Evolutionary conservation across 2,113 vertebrate genomes (phyloP), one percentile per base, ranked within the genome.

Genomic region (Pseudolaguvia tuberculata): DNA sequence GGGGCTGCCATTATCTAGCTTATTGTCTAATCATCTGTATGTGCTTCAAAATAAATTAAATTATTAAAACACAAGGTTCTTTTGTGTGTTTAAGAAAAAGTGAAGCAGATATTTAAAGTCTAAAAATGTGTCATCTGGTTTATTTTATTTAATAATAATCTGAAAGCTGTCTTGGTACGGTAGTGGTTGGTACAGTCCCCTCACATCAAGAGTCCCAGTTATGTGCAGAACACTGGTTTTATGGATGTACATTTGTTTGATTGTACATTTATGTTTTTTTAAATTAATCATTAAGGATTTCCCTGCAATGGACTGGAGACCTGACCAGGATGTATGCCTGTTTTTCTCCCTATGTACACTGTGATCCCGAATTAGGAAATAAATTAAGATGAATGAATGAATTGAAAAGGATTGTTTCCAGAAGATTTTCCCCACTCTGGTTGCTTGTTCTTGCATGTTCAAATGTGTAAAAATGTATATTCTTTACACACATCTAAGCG

Each of bases 11-110:
- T 73, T 73, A 35, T 2, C 57, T 51, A 27, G 47, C 5, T 59
- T 65, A 17, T 4, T 59, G 61, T 73, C 42, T 39, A 73, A 62
- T 73, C 47, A 73, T 62, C 45, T 52, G 27, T 5, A 62, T 17
- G n/a, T 52, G 27, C 29, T 51, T 21, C 35, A 48, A 23, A 62
- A 42, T 42, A 42, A 42, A 42, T 42, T 42, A 8, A 62, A 18
- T 61, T 3, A 72, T 1, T 57, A n/a, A 59, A 58, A 72, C 12
- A 17, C 6, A 18, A n/a, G 35, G 5, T 2, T 72, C n/a, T 72
- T 72, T 72, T 58, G 10, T 72, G 21, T n/a, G n/a, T n/a, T n/a
- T n/a, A n/a, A n/a, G n/a, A n/a, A n/a, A n/a, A n/a, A n/a, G n/a
- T n/a, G n/a, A n/a, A n/a, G n/a, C 42, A 17, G 17, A 45, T 1